A percentile compares a stretch with the other conserved stretches of the same genome.
Evolutionary conservation across 2,797 vertebrate genomes (phyloP).

Genomic region (Schizothorax lantsangensis): DNA sequence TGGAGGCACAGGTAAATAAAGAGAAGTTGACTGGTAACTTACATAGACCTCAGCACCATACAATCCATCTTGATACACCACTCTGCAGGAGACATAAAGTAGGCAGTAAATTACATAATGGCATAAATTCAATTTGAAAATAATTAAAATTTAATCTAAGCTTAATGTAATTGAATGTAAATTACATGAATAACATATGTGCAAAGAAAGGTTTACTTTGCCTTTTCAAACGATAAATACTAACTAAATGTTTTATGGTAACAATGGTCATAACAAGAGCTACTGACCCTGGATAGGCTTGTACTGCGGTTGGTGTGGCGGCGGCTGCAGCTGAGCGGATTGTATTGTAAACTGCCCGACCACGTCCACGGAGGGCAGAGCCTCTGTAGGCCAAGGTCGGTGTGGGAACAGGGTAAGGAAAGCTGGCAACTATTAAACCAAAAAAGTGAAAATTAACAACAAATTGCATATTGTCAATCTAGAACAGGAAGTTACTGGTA

Average conservation of each 20-base stretch:
- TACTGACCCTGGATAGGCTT: slow-evolving; percentile 80
- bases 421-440: slow-evolving; percentile 77
- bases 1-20: background rate
- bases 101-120: background rate
- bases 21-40: slow-evolving; percentile 54
- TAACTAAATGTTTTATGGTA: background rate
- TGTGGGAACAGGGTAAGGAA: slow-evolving; percentile 81
- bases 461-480: background rate
- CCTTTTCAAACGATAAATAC: background rate
- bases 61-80: slow-evolving; percentile 84
- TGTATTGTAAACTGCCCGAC: slow-evolving; percentile 83
- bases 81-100: slow-evolving; percentile 65
- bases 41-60: slow-evolving; percentile 85
- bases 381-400: slow-evolving; percentile 83
- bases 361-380: slow-evolving; percentile 79
- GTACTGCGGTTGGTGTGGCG: slow-evolving; percentile 77
- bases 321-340: slow-evolving; percentile 79
- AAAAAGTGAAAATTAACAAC: background rate
- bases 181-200: background rate
- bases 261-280: background rate
- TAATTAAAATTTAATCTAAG: background rate
- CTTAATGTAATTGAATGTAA: background rate
- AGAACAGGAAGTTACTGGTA: background rate
- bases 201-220: background rate
- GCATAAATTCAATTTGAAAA: background rate